Evolutionary conservation across 2,113 vertebrate genomes (phyloP).

Genomic region (Rhea pennata): DNA sequence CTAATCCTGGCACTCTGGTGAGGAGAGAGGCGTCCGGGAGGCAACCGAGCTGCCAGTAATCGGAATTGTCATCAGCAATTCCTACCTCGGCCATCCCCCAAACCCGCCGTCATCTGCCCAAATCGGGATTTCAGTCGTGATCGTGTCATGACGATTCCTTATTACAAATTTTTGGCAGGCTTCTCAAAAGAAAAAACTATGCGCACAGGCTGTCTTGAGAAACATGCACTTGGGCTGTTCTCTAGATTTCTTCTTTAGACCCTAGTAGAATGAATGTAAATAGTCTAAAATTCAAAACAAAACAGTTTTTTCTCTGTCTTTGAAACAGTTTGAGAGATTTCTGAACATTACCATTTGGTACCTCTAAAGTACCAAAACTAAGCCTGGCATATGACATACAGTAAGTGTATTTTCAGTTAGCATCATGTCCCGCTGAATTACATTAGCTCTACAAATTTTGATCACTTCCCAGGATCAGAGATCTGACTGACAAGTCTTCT

Average conservation of each 20-base stretch:
- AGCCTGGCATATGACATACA: not conserved
- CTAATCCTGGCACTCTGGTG: not conserved
- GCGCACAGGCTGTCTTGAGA: not conserved
- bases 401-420: not conserved
- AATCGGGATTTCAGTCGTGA: not conserved
- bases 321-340: not conserved
- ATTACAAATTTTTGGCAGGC: not conserved
- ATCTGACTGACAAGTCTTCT: not conserved
- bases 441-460: not conserved
- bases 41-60: not conserved
- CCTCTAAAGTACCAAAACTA: not conserved
- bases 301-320: not conserved
- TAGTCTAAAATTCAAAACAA: not conserved
- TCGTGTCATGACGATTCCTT: not conserved
- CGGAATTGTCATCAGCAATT: not conserved
- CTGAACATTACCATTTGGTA: not conserved
- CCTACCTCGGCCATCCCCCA: not conserved
- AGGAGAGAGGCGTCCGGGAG: not conserved
- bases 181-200: not conserved
- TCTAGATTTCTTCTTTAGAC: not conserved
- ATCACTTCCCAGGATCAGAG: rapidly evolving
- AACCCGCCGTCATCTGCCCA: not conserved
- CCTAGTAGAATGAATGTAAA: not conserved
- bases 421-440: not conserved
- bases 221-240: no score